Evolutionary conservation across 1,140 invertebrate genomes (phyloP), one percentile per base, ranked within the genome.

Genomic region (Vanessa atalanta): DNA sequence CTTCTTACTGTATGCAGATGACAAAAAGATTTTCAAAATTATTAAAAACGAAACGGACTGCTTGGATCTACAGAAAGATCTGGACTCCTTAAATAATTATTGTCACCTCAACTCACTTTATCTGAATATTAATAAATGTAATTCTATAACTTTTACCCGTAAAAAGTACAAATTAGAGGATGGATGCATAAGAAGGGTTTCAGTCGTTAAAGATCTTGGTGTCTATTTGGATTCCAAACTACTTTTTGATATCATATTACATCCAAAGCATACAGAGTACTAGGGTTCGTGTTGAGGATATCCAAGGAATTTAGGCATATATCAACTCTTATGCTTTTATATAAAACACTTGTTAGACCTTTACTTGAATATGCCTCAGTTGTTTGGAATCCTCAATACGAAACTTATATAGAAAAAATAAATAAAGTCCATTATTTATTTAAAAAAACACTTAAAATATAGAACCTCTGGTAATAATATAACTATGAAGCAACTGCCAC

Each of bases 151-250:
- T 12, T 60, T 60, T 60, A 60, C 57, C 20, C 57, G 57, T 60
- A 23, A 60, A 60, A 60, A 23, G 14, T 60, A 60, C 26, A 60
- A 60, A 26, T 26, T 60, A 15, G 12, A 51, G 50, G 50, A 51
- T 15, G 13, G 50, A 51, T n/a, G 50, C n/a, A 51, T 64, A 64
- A 64, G 37, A 7, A 43, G 37, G 37, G 61, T 64, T 50, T 20
- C 65, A 66, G 43, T 66, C 16, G 47, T 66, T 66, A 66, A 23
- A 66, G 47, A 66, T 66, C 47, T 66, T 66, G 65, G 65, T 64
- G 50, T 51, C 8, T 26, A 60, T 60, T 51, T 51, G 50, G 50
- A 51, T 51, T 51, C 11, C 50, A 51, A 51, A 51, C 6, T n/a
- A 60, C 12, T 60, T 60, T 26, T 23, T 23, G 57, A 60, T 43